These are phyloP conservation scores for Sebastes cheni DNA, from an alignment of 2,797 vertebrate species.

Conservation along the genomic window DNA sequence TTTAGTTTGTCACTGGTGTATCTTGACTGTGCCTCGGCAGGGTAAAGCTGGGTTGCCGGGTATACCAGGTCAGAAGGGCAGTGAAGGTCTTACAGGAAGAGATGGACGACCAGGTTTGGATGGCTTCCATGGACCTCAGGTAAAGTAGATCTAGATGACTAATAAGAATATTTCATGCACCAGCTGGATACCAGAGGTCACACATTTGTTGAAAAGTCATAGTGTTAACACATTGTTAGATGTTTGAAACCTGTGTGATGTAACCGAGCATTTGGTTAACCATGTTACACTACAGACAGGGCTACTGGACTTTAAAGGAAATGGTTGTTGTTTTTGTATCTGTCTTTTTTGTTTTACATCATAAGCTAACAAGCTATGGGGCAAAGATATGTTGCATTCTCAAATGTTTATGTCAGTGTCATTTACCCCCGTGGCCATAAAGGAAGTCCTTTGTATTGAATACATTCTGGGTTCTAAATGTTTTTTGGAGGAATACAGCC, in stretches of 20 bases:
- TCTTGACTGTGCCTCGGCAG: constrained; percentile 49
- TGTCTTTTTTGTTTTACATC: neutral
- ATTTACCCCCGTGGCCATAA: neutral
- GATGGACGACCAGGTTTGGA: constrained; percentile 89
- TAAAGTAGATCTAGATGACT: constrained; percentile 51
- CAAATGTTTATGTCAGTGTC: neutral
- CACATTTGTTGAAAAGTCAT: neutral
- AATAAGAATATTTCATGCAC: neutral
- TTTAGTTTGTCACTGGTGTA: neutral
- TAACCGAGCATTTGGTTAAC: neutral
- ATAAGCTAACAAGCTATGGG: neutral
- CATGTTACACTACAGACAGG: neutral
- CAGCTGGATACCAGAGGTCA: neutral
- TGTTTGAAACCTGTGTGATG: neutral
- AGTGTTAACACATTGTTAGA: neutral
- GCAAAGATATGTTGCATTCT: neutral
- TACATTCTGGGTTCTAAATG: neutral
- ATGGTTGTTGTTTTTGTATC: neutral
- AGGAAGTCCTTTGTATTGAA: neutral
- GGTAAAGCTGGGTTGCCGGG: constrained; percentile 86
- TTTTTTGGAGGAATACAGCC: neutral
- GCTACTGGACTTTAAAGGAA: neutral
- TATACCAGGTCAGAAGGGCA: constrained; percentile 82
- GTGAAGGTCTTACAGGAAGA: constrained; percentile 75
- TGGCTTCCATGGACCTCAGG: constrained; percentile 89